Evolutionary conservation across 2,888 invertebrate species (phyloP), one percentile per base, ranked within the genome.

Genomic region (Mesochorus sp.): DNA sequence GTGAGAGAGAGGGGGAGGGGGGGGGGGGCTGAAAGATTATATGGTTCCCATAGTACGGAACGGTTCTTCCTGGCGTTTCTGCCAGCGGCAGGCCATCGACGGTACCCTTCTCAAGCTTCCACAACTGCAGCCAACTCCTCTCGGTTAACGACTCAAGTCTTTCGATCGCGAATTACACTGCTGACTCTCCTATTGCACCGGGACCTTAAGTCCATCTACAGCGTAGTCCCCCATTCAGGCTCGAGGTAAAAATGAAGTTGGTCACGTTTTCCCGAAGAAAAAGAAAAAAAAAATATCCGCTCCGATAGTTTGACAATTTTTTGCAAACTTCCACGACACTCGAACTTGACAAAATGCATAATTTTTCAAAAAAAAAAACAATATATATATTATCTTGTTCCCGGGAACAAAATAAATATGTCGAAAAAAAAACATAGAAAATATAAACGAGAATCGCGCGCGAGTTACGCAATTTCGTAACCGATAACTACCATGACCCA

Each of bases 41-140:
- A 64, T 64, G 64, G 74, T 79, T 79, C 70, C 70, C 78, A 74
- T 79, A 61, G 37, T 74, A 74, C 78, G 78, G 37, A 79, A 74
- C 78, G 78, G 78, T 79, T 79, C 74, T 78, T 78, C 44, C 68
- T 66, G 53, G 59, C 53, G 57, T 39, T 68, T 68, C 57, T 62
- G 71, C 28, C 66, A 42, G 34, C n/a, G n/a, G n/a, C n/a, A n/a
- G n/a, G n/a, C 24, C 70, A 51, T 47, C 8, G 19, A 51, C 28
- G 12, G 21, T 28, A 44, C 72, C 72, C 61, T 67, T 67, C 39
- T 70, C 31, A 5, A 42, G 51, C 62, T 77, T 44, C 34, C 51
- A 28, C 51, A 51, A 47, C n/a, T n/a, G 47, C 34, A 19, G 47
- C 28, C 19, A 59, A 51, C 47, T 59, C 59, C 21, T 55, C 24